phyloP scores from a whole-genome alignment of 1,140 invertebrate species.

The Drosophila prosaltans region DNA sequence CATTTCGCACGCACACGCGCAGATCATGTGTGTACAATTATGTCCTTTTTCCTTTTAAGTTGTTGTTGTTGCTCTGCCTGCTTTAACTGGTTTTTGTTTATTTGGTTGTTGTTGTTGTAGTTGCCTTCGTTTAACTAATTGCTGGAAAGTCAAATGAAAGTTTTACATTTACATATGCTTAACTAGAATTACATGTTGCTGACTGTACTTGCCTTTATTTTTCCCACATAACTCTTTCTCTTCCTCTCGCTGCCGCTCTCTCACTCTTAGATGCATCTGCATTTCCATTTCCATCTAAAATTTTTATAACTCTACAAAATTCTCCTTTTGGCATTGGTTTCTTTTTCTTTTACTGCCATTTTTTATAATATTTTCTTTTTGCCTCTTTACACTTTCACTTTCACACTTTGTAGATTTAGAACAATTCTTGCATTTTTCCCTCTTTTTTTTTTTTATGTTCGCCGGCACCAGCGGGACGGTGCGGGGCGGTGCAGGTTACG shows the following conservation, averaged over 20 bases:
- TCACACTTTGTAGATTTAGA: conserved; percentile 57
- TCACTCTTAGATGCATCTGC: not conserved
- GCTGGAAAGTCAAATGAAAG: conserved; percentile 68
- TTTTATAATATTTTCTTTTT: conserved; percentile 6
- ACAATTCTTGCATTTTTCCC: conserved; percentile 68
- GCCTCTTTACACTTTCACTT: conserved; percentile 54
- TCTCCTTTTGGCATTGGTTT: not conserved
- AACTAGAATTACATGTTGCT: not conserved
- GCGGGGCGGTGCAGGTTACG: not conserved
- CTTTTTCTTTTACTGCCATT: not conserved
- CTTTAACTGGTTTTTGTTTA: conserved; percentile 5
- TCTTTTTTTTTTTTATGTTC: not conserved
- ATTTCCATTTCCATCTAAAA: not conserved
- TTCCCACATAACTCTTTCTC: not conserved
- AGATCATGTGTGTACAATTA: conserved; percentile 27
- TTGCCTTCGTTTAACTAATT: conserved; percentile 63
- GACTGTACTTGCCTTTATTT: conserved; percentile 1
- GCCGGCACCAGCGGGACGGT: not conserved
- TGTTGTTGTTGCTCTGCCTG: conserved; percentile 15
- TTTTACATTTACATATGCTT: conserved; percentile 35
- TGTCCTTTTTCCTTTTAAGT: conserved; percentile 1
- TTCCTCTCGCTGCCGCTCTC: not conserved
- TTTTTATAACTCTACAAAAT: not conserved
- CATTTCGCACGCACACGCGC: conserved; percentile 42
- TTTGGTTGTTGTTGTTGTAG: conserved; percentile 19